Percentiles rank a stretch among this genome's conserved stretches.
Evolutionary conservation across 2,797 vertebrate genomes (phyloP).

Genomic region (Hydrophis major): DNA sequence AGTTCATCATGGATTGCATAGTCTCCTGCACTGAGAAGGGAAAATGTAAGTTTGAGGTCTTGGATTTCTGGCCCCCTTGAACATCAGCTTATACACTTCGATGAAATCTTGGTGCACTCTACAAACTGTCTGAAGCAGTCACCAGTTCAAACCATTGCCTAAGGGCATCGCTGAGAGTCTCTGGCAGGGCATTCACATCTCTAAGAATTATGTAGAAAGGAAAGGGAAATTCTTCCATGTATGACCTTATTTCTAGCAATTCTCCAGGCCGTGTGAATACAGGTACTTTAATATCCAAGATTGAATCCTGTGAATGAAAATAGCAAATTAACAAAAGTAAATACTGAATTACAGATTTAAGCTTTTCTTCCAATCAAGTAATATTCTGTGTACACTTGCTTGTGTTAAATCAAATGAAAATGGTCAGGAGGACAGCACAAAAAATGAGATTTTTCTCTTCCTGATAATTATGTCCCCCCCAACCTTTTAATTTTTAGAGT

Average conservation of each 20-base stretch:
- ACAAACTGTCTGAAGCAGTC: slow-evolving; percentile 78
- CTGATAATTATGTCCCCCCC: neutral
- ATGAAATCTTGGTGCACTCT: slow-evolving; percentile 40
- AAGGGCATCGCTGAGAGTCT: slow-evolving; percentile 93
- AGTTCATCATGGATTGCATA: slow-evolving; percentile 48
- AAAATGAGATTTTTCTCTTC: neutral
- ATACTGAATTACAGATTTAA: neutral
- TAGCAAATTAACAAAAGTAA: neutral
- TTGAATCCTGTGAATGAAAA: slow-evolving; percentile 83
- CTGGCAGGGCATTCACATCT: slow-evolving; percentile 88
- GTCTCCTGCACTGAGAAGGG: slow-evolving; percentile 35
- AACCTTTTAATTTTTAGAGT: neutral
- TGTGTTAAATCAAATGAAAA: neutral
- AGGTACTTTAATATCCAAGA: slow-evolving; percentile 98
- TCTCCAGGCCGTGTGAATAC: slow-evolving; percentile 91
- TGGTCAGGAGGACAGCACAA: neutral
- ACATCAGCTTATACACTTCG: neutral
- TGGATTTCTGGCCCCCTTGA: neutral
- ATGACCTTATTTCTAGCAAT: slow-evolving; percentile 91
- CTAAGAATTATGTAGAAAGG: slow-evolving; percentile 95
- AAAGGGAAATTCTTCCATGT: slow-evolving; percentile 99
- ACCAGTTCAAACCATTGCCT: slow-evolving; percentile 98
- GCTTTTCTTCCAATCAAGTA: neutral
- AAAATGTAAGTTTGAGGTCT: slow-evolving; percentile 22
- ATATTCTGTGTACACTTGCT: neutral